Evolutionary conservation across 2,888 invertebrate species (phyloP).

Genomic region (Pemphredon lugubris): DNA sequence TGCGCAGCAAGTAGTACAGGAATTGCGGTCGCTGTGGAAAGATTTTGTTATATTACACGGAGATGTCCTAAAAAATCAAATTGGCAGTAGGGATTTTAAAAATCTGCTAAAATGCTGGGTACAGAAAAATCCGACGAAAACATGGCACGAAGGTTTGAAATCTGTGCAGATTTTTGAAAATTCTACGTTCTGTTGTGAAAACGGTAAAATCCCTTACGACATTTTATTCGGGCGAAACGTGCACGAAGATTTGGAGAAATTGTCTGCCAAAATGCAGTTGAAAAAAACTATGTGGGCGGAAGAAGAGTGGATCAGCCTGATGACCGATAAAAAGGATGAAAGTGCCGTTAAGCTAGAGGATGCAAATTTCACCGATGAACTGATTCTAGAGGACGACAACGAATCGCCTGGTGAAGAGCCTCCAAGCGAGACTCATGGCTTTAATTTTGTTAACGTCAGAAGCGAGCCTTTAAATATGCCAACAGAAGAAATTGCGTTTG

Average conservation of each 20-base stretch:
- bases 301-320: conserved; percentile 53
- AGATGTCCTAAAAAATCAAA: conserved; percentile 44
- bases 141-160: conserved; percentile 68
- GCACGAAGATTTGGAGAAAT: conserved; percentile 55
- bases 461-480: conserved; percentile 45
- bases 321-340: conserved; percentile 1
- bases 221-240: conserved; percentile 63
- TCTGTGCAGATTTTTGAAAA: conserved; percentile 70
- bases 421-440: conserved; percentile 29
- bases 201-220: conserved; percentile 67
- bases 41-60: conserved; percentile 67
- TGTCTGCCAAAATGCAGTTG: conserved; percentile 20
- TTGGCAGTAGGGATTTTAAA: conserved; percentile 63
- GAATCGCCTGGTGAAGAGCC: conserved; percentile 17
- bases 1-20: conserved; percentile 66
- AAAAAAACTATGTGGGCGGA: conserved; percentile 51
- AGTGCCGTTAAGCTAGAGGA: neutral
- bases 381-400: no score
- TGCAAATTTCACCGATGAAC: conserved; percentile 2
- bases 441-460: conserved; percentile 61
- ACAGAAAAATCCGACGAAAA: conserved; percentile 62
- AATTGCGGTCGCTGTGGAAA: conserved; percentile 63
- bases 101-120: conserved; percentile 64
- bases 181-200: conserved; percentile 54
- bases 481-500: conserved; percentile 22